Evolutionary conservation across 2,113 vertebrate genomes (phyloP).

Genomic region (Atlantisia rogersi): DNA sequence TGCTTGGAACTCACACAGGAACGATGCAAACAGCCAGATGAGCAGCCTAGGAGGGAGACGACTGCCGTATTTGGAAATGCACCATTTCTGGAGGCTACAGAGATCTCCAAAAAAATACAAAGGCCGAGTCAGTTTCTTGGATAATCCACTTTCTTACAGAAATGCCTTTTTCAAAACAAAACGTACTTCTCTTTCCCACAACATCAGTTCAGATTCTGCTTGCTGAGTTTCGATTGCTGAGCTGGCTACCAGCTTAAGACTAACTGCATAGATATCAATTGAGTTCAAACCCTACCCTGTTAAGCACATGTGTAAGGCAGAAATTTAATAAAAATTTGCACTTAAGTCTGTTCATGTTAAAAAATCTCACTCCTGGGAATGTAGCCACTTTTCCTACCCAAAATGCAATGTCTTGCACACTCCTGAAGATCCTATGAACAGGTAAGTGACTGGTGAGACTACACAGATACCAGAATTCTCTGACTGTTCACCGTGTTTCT

Average conservation of each 20-base stretch:
- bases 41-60: background rate
- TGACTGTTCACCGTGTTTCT: background rate
- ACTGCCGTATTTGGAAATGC: slow-evolving; percentile 47
- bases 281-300: background rate
- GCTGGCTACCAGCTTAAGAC: background rate
- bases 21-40: background rate
- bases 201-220: background rate
- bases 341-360: background rate
- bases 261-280: background rate
- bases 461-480: background rate
- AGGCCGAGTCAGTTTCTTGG: background rate
- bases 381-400: background rate
- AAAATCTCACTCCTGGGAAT: background rate
- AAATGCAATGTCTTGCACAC: background rate
- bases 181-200: background rate
- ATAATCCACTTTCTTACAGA: background rate
- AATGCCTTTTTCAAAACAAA: background rate
- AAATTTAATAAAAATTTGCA: background rate
- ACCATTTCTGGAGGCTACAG: slow-evolving; percentile 39
- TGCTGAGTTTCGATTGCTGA: background rate
- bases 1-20: slow-evolving; percentile 15
- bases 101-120: background rate
- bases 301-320: background rate
- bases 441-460: background rate
- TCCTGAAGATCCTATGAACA: background rate